Conservation (phyloP, 2,888 invertebrate species). For the Aquatica leii region DNA sequence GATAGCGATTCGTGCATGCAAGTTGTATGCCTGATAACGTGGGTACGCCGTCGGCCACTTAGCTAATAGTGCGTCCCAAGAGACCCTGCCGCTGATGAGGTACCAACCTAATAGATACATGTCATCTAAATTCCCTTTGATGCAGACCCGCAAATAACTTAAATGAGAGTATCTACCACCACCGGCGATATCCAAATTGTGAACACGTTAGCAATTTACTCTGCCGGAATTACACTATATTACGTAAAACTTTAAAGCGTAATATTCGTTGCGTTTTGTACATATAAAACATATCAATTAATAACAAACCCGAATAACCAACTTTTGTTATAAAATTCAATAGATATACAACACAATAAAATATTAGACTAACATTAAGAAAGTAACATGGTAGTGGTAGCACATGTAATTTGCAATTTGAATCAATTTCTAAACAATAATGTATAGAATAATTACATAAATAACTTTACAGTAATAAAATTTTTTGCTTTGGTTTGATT, state of each 20-base stretch:
- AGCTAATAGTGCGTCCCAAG: conserved; percentile 48
- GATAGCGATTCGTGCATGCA: conserved; percentile 36
- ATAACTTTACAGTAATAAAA: too few species aligned
- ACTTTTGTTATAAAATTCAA: too few species aligned
- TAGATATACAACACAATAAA: too few species aligned
- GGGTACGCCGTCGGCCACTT: conserved; percentile 44
- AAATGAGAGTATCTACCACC: conserved; percentile 45
- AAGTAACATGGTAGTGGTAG: too few species aligned
- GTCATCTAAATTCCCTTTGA: conserved; percentile 50
- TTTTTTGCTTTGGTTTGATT: too few species aligned
- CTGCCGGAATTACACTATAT: conserved; percentile 36
- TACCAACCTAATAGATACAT: conserved; percentile 48
- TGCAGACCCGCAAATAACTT: conserved; percentile 47
- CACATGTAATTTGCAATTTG: too few species aligned
- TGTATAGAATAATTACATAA: too few species aligned
- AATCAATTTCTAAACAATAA: too few species aligned
- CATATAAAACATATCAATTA: too few species aligned
- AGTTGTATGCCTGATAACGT: conserved; percentile 34
- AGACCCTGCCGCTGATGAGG: conserved; percentile 45
- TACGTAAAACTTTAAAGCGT: conserved; percentile 16
- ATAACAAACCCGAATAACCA: too few species aligned
- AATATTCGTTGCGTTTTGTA: background rate
- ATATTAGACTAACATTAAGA: too few species aligned
- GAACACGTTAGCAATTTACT: conserved; percentile 48
- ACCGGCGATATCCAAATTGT: conserved; percentile 46